Evolutionary conservation across 2,113 vertebrate species (phyloP).

Genomic region (Onychorhynchus coronatus): DNA sequence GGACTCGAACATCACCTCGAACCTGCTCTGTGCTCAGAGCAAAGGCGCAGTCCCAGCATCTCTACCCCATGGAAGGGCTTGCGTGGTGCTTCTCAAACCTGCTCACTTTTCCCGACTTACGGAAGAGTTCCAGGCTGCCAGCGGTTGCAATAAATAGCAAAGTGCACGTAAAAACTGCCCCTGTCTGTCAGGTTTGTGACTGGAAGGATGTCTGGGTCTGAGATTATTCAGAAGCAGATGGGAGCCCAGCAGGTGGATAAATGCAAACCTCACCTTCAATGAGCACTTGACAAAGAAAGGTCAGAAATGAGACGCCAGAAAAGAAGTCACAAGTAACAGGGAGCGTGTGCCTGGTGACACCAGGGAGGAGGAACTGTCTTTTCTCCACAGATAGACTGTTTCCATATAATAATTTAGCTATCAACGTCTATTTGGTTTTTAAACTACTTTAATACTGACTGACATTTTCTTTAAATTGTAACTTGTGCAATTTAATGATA

Average conservation of each 20-base stretch:
- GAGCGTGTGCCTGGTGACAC: slow-evolving; percentile 29
- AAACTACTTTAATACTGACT: neutral
- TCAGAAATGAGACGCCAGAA: slow-evolving; percentile 26
- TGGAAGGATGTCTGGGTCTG: neutral
- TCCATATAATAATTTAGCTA: slow-evolving; percentile 68
- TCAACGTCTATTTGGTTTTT: slow-evolving; percentile 43
- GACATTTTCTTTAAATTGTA: neutral
- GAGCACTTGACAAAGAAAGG: slow-evolving; percentile 60
- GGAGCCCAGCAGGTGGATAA: slow-evolving; percentile 38
- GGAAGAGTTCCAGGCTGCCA: neutral
- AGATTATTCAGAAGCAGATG: slow-evolving; percentile 53
- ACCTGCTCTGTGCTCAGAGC: neutral
- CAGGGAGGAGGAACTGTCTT: slow-evolving; percentile 12
- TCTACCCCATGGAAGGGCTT: rapidly evolving
- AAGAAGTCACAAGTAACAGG: slow-evolving; percentile 18
- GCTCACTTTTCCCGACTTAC: rapidly evolving
- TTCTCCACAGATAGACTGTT: neutral
- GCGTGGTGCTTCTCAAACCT: neutral
- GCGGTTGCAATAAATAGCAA: neutral
- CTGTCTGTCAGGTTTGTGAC: neutral
- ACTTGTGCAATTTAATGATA: neutral
- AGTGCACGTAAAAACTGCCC: neutral
- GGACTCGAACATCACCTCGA: neutral
- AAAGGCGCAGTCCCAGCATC: neutral
- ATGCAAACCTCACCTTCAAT: slow-evolving; percentile 7